A percentile compares a stretch with the other conserved stretches of the same genome.
These are phyloP conservation scores for Natator depressus DNA, from an alignment of 2,113 vertebrate genomes.

Conservation along the genomic window DNA sequence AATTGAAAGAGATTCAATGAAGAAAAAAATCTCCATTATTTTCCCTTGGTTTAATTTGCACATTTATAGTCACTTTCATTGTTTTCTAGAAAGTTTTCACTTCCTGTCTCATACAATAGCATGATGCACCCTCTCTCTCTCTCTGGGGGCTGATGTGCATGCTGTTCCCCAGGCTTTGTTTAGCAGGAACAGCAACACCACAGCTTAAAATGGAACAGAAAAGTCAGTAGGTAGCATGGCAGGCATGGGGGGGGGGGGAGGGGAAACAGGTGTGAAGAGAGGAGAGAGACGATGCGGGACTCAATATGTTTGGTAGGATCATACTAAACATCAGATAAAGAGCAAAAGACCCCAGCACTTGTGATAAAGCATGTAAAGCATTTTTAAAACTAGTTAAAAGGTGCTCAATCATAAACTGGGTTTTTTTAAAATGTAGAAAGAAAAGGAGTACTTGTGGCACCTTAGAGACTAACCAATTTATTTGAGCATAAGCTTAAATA, in stretches of 20 bases:
- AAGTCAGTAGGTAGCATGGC: not conserved
- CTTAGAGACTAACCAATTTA: too few relatives aligned
- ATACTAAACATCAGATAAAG: not conserved
- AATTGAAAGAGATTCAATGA: not conserved
- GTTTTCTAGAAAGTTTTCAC: not conserved
- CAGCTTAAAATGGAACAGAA: not conserved
- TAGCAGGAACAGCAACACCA: not conserved
- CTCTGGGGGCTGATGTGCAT: accelerated
- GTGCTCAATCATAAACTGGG: not conserved
- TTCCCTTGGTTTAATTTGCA: not conserved
- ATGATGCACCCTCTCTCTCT: not conserved
- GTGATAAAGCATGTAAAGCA: not conserved
- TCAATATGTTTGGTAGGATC: not conserved
- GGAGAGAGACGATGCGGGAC: not conserved
- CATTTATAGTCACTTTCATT: not conserved
- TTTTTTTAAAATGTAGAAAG: not conserved
- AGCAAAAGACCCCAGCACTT: not conserved
- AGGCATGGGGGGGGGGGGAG: not conserved
- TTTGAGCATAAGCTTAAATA: too few relatives aligned
- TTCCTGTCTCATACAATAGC: not conserved
- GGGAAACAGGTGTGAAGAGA: not conserved
- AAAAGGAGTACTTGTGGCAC: too few relatives aligned
- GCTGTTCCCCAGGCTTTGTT: not conserved
- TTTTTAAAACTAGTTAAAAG: not conserved
- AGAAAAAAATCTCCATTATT: not conserved